phyloP scores from a whole-genome alignment of 2,113 vertebrate species.

The Lethenteron camtschaticum region DNA sequence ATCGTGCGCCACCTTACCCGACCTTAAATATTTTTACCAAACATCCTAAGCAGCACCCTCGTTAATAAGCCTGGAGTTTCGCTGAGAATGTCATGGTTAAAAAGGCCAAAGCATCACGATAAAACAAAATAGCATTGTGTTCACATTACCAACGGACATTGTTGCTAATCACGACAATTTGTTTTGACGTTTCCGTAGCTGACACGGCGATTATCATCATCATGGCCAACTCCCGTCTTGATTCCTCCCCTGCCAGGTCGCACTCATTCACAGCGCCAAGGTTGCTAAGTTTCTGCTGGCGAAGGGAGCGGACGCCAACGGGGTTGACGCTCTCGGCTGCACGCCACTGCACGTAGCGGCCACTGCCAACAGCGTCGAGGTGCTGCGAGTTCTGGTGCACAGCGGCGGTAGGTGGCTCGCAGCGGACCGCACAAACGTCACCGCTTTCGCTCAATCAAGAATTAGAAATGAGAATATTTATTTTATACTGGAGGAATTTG shows the following conservation, averaged over 20 bases:
- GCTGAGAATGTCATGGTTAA: no score
- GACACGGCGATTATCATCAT: background rate
- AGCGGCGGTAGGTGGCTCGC: background rate
- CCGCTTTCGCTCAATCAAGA: background rate
- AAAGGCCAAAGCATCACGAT: no score
- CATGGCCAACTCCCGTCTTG: background rate
- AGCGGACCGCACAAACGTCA: background rate
- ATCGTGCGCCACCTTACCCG: no score
- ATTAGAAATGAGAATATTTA: background rate
- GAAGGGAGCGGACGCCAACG: background rate
- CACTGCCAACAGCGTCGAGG: constrained; percentile 4
- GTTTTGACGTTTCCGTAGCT: background rate
- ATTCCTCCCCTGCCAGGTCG: constrained; percentile 1
- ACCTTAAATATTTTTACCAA: no score
- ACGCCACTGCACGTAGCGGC: constrained; percentile 5
- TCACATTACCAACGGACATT: background rate
- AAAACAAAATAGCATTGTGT: background rate
- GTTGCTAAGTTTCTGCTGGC: background rate
- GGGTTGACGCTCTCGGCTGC: constrained; percentile 2
- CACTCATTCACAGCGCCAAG: background rate
- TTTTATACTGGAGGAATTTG: background rate
- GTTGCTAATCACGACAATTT: background rate
- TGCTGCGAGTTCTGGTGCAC: background rate
- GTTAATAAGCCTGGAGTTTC: no score
- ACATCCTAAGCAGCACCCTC: no score